Base-by-base conservation (phyloP, 2,888 invertebrate species). In the Hirtodrosophila cameraria region DNA sequence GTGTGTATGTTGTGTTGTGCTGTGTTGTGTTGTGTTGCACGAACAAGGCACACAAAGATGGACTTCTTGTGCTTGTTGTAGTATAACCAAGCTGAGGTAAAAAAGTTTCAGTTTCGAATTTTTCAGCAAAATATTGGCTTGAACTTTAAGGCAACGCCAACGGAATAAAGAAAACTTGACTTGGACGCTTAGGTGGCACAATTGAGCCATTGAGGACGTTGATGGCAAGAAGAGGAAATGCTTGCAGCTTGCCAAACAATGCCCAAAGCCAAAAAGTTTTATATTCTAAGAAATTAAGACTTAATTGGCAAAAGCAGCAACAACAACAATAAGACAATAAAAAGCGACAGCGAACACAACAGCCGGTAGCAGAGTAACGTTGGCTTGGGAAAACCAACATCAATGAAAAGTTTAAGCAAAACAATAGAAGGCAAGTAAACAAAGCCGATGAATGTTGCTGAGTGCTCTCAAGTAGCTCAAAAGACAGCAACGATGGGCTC, bases 231-330 rank as follows among this genome's bases (percentile, higher is more conserved):
- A 18, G 50, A 31, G 73, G 25, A 62, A 62, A 42, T 58, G 61
- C 67, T 58, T 50, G 73, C 67, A 61, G 57, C 62, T 38, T 30
- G 41, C 63, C 65, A 63, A 86, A 83, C 86, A 86, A 86, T 80
- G 86, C 84, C 62, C 38, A 59, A 67, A 82, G 82, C 77, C 61
- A 75, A 77, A 82, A 82, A 82, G 86, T 86, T 82, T 80, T 82
- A 86, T 82, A 76, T 82, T 82, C 82, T 83, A 80, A 82, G 86
- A 82, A 82, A 82, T 82, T 82, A 82, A 82, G 82, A 83, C 82
- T 82, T 82, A 82, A 82, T 82, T 82, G 82, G 86, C 70, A 83
- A 86, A 86, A 86, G 68, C 75, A 78, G 62, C 84, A 83, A 60
- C 71, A 81, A 73, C 28, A 45, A 15, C 30, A 49, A 31, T 35